Evolutionary conservation across 2,113 vertebrate species (phyloP), one percentile per base, ranked within the genome.

Genomic region (Etia nguti): DNA sequence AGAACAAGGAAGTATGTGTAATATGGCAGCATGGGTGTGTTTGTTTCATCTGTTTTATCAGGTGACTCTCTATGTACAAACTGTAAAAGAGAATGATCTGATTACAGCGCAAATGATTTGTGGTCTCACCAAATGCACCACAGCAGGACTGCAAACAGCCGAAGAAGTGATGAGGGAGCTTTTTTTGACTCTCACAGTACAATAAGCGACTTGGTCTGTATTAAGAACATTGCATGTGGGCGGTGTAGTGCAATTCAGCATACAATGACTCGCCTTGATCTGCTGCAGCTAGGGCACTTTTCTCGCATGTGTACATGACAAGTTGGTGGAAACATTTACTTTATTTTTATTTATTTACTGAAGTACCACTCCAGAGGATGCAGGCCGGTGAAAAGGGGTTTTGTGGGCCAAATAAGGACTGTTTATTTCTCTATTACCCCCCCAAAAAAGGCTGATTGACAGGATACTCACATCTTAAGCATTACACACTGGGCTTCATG

Each of bases 311-410:
- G 81, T 36, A 85, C 82, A 70, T 77, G 88, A 88, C 77, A 81
- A 86, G 85, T 68, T 34, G 59, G 79, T 95, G 92, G 94, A 94
- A 94, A 95, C 86, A 84, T 93, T 94, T 94, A 18, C 81, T 92
- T 88, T 46, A 81, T 83, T 36, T 81, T 86, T 50, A 81, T 85
- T 26, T 81, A 86, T 56, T 48, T 88, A 59, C 83, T 82, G 52
- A 82, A 84, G 36, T 59, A 41, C 9, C 57, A 83, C 54, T 31
- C 10, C 75, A 89, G 55, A 89, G 82, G 85, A 91, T 81, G 84
- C 36, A 81, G 79, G 55, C 55, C 86, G 86, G 73, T 95, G 90
- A 95, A 96, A 92, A 90, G 93, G 36, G 20, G 26, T 60, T 95
- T 80, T 97, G 89, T 96, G 79, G 80, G 41, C 12, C 52, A 86